These are phyloP conservation scores for Ivindomyrus marchei DNA, from an alignment of 2,113 vertebrate genomes.

Conservation along the genomic window DNA sequence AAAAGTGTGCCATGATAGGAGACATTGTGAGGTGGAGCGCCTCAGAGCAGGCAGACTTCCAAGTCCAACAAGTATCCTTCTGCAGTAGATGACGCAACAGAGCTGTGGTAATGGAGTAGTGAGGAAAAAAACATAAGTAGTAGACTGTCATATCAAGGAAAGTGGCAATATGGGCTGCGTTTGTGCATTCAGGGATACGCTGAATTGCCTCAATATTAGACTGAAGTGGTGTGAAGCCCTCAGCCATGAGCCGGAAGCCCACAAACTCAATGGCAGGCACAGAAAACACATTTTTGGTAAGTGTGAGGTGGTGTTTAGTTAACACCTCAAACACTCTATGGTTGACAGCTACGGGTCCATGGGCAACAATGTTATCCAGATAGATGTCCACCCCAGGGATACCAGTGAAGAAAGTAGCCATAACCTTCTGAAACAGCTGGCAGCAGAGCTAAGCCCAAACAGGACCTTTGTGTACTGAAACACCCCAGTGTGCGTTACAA, in stretches of 20 bases:
- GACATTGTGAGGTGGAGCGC: too few relatives aligned
- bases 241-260: background rate
- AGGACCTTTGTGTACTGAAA: background rate
- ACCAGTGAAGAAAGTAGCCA: background rate
- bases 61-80: background rate
- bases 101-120: background rate
- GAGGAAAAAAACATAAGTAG: background rate
- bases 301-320: background rate
- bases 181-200: background rate
- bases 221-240: constrained; percentile 8
- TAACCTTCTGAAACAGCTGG: background rate
- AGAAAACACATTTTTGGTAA: background rate
- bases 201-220: constrained; percentile 14
- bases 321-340: background rate
- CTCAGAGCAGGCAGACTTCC: background rate
- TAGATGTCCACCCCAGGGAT: background rate
- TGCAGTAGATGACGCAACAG: background rate
- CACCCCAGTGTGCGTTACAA: background rate
- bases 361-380: background rate
- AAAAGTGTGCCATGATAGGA: background rate
- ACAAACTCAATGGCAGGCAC: background rate
- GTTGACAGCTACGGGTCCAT: background rate
- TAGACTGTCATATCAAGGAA: constrained; percentile 18
- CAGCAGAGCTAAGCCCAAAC: background rate
- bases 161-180: background rate